Base-by-base conservation (phyloP, 2,888 invertebrate species). In the Nyleta sp. region DNA sequence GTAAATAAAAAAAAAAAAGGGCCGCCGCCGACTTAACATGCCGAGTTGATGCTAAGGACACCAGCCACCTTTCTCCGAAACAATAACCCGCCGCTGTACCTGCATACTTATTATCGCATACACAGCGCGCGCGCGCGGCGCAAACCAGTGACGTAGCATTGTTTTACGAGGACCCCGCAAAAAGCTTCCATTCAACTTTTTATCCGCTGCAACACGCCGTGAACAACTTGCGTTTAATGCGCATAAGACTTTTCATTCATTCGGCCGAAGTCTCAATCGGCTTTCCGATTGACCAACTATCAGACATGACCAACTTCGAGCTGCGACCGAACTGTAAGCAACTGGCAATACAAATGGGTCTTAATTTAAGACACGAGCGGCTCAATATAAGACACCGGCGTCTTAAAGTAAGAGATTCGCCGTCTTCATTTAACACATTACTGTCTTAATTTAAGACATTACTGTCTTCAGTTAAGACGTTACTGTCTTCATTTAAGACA, bases 51-150 rank as follows among this genome's bases (percentile, higher is more conserved):
- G 62, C 48, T 70, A 73, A 64, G 59, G 73, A 70, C 78, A 68
- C 64, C 64, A 68, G 57, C 68, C 72, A 73, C 80, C 80, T 75
- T 86, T 85, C 84, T 83, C 83, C 83, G 83, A 85, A 84, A 87
- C 84, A 86, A 87, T 87, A 87, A 87, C 83, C 85, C 84, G 81
- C 80, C 76, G 80, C 80, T 73, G 76, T 82, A 78, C 80, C 80
- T 83, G 84, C 83, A 84, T 85, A 83, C 82, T 86, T 85, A 84
- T 86, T 87, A 85, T 82, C 81, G 78, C 81, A 71, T 70, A 67
- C 55, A 77, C 71, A 68, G 78, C 22, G 20, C 64, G 11, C 33
- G 33, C 64, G 28, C 28, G 28, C 28, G 28, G 28, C 28, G 28
- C 33, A 33, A 64, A 44, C 76, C 84, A 83, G 78, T 84, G 84